Conservation (phyloP, 2,113 vertebrate genomes). For the Tachycineta bicolor region DNA sequence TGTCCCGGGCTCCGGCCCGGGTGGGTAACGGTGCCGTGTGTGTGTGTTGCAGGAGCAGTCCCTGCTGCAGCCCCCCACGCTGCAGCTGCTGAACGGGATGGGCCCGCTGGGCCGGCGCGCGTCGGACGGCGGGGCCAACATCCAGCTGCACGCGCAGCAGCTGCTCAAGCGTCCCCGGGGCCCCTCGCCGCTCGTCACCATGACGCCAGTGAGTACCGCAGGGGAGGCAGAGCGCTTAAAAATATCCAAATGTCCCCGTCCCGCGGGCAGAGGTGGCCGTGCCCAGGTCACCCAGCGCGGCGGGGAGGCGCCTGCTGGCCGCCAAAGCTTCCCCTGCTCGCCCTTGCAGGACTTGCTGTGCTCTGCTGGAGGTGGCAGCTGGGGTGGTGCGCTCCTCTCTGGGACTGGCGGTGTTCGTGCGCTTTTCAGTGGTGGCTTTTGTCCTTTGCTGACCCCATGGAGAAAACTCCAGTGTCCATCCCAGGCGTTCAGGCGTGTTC, state of each 20-base stretch:
- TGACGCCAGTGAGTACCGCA: conserved; percentile 85
- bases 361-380: background rate
- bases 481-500: fast-evolving
- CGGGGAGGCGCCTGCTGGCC: background rate
- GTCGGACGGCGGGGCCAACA: conserved; percentile 96
- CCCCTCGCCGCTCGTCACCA: conserved; percentile 92
- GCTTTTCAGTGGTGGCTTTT: background rate
- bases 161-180: conserved; percentile 95
- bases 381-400: background rate
- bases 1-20: fast-evolving
- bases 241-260: background rate
- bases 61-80: conserved; percentile 93
- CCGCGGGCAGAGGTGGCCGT: background rate
- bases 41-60: conserved; percentile 87
- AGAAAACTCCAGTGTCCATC: fast-evolving
- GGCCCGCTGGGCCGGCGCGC: conserved; percentile 95
- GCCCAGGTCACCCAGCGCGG: fast-evolving
- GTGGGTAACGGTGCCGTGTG: fast-evolving
- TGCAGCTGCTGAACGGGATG: conserved; percentile 97
- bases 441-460: background rate
- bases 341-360: fast-evolving
- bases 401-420: background rate
- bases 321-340: background rate
- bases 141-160: conserved; percentile 94
- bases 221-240: background rate